These are phyloP conservation scores for Hippocampus comes DNA, from an alignment of 2,113 vertebrate species.

Conservation along the genomic window DNA sequence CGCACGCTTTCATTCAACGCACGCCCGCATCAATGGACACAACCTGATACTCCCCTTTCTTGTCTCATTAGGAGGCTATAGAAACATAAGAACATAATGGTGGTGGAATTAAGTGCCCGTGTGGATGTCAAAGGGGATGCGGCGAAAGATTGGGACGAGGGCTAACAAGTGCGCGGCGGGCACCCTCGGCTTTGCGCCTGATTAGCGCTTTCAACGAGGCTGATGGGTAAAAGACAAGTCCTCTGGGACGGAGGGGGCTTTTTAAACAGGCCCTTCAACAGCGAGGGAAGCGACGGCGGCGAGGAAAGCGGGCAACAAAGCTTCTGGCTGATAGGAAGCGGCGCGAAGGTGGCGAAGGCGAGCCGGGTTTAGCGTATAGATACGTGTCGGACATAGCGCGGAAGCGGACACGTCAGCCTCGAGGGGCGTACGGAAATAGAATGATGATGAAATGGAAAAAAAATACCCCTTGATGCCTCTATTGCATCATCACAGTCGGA, in stretches of 20 bases:
- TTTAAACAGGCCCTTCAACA: conserved; percentile 70
- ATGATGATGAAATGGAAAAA: neutral
- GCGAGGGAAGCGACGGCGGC: conserved; percentile 39
- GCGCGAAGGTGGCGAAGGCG: conserved; percentile 18
- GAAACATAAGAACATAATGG: conserved; percentile 74
- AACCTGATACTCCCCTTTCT: conserved; percentile 70
- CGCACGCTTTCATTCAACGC: conserved; percentile 61
- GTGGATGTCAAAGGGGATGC: conserved; percentile 65
- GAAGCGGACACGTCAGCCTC: neutral
- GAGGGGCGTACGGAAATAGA: neutral
- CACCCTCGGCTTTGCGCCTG: conserved; percentile 61
- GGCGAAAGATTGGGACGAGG: conserved; percentile 57
- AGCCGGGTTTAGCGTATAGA: conserved; percentile 33
- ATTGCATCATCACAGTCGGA: neutral
- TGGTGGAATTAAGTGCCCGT: conserved; percentile 69
- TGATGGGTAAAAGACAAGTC: conserved; percentile 72
- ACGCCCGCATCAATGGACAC: conserved; percentile 65
- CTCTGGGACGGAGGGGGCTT: conserved; percentile 49
- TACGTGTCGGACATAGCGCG: conserved; percentile 15
- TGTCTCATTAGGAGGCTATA: conserved; percentile 73
- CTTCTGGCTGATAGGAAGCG: conserved; percentile 9
- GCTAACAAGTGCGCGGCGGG: conserved; percentile 61
- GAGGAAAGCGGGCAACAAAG: conserved; percentile 21
- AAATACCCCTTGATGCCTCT: neutral
- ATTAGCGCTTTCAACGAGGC: conserved; percentile 61